Percentiles rank a stretch among this genome's conserved stretches.
Conservation (phyloP, 2,888 invertebrate species). For the Ormyrus labotus region DNA sequence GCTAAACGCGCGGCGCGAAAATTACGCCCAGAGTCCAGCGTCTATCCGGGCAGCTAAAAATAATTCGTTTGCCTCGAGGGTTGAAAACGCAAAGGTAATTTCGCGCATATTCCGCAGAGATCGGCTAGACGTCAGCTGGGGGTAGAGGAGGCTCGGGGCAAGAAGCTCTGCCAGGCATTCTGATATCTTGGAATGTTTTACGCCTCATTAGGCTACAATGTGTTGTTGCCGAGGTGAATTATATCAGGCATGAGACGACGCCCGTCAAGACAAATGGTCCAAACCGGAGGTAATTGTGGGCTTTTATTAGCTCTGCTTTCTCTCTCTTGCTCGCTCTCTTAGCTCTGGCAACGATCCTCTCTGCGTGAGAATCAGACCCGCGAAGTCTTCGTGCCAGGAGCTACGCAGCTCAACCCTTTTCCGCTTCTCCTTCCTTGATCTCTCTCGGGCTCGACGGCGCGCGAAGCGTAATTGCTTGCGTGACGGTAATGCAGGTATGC, state of each 20-base stretch:
- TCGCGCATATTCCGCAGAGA: conserved; percentile 21
- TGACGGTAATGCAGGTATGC: conserved; percentile 73
- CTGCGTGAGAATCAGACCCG: conserved; percentile 57
- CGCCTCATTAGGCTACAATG: conserved; percentile 76
- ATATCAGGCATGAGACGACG: conserved; percentile 74
- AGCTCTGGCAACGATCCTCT: conserved; percentile 60
- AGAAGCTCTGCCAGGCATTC: conserved; percentile 65
- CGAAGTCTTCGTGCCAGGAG: conserved; percentile 57
- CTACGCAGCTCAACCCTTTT: conserved; percentile 59
- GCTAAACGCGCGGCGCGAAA: neutral
- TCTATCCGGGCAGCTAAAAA: conserved; percentile 30
- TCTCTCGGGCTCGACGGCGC: conserved; percentile 43
- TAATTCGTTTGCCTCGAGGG: conserved; percentile 17
- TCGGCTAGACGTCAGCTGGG: conserved; percentile 9
- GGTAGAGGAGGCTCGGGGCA: conserved; percentile 25
- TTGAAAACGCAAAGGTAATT: conserved; percentile 37
- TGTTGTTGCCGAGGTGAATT: conserved; percentile 76
- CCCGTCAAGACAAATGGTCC: conserved; percentile 75
- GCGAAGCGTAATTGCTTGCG: conserved; percentile 72
- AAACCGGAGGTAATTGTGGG: conserved; percentile 76
- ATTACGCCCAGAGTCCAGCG: neutral
- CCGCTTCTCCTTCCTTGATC: conserved; percentile 55
- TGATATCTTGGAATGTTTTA: conserved; percentile 74
- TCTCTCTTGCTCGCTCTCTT: neutral
- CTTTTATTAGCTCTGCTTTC: conserved; percentile 73